phyloP scores from a whole-genome alignment of 2,888 invertebrate genomes.

The Volucella inanis region DNA sequence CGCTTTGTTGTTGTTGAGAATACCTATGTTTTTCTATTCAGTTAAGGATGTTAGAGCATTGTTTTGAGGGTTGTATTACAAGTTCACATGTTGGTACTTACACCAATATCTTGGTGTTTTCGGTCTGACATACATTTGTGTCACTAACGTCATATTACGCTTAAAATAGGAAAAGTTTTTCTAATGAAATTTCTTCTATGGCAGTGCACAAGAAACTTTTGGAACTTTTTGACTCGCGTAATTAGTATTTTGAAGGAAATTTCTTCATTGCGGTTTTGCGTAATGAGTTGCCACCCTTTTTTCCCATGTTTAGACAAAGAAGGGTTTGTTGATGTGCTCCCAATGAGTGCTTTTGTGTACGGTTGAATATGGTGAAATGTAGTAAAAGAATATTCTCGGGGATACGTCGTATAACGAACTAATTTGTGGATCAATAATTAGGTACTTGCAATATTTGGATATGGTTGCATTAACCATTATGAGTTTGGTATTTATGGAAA shows the following conservation, averaged over 20 bases:
- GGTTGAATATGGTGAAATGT: not conserved
- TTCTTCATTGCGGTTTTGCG: not conserved
- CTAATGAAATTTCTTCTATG: conserved; percentile 24
- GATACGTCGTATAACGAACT: conserved; percentile 8
- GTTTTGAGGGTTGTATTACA: conserved; percentile 3
- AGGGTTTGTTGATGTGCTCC: not conserved
- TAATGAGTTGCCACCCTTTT: conserved; percentile 7
- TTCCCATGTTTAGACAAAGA: not conserved
- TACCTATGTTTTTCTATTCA: conserved; percentile 7
- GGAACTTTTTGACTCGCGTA: conserved; percentile 29
- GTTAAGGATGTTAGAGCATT: conserved; percentile 9
- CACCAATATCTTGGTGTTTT: too few species aligned
- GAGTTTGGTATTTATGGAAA: not conserved
- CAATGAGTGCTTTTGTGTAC: not conserved
- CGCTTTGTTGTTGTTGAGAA: not conserved
- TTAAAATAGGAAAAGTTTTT: conserved; percentile 34
- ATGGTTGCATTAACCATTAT: not conserved
- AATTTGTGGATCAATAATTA: conserved; percentile 7
- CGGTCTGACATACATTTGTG: not conserved
- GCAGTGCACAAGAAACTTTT: conserved; percentile 11
- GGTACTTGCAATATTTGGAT: not conserved
- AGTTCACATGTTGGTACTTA: not conserved
- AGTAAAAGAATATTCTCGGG: not conserved
- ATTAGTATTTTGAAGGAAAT: conserved; percentile 31
- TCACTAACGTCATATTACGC: conserved; percentile 21